phyloP scores from a whole-genome alignment of 1,140 invertebrate genomes.

The Tetranychus urticae region DNA sequence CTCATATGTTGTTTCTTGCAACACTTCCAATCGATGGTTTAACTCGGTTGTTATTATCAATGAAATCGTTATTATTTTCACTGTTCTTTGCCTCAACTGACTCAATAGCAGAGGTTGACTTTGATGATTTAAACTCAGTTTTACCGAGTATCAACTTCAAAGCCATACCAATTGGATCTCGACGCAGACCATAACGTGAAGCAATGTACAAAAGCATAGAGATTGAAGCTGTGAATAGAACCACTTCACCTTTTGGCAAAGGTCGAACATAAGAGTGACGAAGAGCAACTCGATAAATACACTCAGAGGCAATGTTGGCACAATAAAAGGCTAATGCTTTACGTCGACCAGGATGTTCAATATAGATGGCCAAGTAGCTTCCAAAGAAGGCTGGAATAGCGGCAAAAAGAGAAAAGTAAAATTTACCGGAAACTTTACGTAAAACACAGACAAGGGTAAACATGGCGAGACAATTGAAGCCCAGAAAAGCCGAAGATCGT shows the following conservation, averaged over 20 bases:
- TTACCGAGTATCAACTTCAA: constrained; percentile 5
- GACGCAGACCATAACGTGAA: neutral
- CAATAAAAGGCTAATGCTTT: constrained; percentile 45
- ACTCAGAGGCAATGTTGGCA: constrained; percentile 36
- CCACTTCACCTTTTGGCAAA: neutral
- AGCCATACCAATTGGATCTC: constrained; percentile 6
- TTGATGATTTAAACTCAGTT: neutral
- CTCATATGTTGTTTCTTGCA: neutral
- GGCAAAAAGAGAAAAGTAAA: constrained; percentile 1
- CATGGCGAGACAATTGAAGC: neutral
- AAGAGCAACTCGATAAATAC: neutral
- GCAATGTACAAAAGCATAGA: constrained; percentile 1
- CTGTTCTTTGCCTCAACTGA: no score
- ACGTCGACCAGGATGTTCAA: constrained; percentile 44
- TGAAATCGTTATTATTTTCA: neutral
- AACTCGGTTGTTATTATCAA: neutral
- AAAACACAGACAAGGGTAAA: neutral
- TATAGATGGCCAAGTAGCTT: constrained; percentile 11
- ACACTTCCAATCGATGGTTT: no score
- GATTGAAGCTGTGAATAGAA: constrained; percentile 7
- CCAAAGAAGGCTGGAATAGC: neutral
- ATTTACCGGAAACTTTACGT: neutral
- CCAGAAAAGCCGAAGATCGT: neutral
- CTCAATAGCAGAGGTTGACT: neutral
- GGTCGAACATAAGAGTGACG: neutral